A percentile compares a stretch with the other conserved stretches of the same genome.
Evolutionary conservation across 2,888 invertebrate genomes (phyloP).

Genomic region (Ectemnius continuus): DNA sequence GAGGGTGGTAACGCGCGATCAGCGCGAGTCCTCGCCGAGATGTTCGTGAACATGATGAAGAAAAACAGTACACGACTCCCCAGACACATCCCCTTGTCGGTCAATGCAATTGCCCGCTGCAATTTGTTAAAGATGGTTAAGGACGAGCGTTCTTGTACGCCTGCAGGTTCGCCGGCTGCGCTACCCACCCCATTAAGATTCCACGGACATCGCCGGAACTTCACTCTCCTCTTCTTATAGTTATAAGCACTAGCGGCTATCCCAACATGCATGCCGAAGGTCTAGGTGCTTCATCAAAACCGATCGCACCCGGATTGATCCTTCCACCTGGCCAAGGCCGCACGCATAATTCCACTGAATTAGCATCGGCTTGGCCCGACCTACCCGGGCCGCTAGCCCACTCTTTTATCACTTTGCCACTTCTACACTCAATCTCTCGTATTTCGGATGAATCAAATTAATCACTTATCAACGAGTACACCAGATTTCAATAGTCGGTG

Average conservation of each 20-base stretch:
- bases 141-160: constrained; percentile 62
- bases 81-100: constrained; percentile 53
- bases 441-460: constrained; percentile 1
- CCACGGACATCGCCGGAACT: constrained; percentile 59
- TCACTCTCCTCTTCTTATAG: constrained; percentile 44
- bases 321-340: constrained; percentile 56
- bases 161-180: constrained; percentile 36
- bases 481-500: no score
- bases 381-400: no score
- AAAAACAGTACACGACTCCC: constrained; percentile 54
- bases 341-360: constrained; percentile 54
- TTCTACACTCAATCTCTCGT: background rate
- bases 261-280: constrained; percentile 20
- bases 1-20: constrained; percentile 13
- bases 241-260: constrained; percentile 32
- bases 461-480: no score
- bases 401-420: constrained; percentile 24
- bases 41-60: constrained; percentile 52
- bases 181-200: constrained; percentile 58
- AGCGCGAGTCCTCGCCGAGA: constrained; percentile 31
- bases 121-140: constrained; percentile 66
- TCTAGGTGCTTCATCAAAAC: constrained; percentile 54
- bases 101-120: constrained; percentile 58
- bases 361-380: constrained; percentile 41
- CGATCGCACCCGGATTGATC: constrained; percentile 60